These are phyloP conservation scores for Alouatta palliata DNA, from an alignment of 2,113 vertebrate species.

Conservation along the genomic window DNA sequence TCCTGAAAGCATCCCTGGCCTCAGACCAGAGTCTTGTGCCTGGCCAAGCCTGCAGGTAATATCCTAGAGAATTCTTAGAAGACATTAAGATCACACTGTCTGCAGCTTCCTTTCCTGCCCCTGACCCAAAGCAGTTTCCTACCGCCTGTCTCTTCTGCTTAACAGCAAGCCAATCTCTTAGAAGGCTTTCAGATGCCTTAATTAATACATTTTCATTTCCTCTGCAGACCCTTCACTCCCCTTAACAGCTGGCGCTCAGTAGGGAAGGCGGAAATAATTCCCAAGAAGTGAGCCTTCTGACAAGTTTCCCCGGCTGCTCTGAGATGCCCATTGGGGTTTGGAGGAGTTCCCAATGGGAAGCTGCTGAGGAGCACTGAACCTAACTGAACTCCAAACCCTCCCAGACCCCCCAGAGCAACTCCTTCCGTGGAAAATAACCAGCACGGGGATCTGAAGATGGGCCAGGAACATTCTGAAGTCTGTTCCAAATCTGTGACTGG, in stretches of 20 bases:
- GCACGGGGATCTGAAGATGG: not conserved
- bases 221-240: conserved; percentile 14
- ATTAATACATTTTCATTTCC: conserved; percentile 42
- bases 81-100: not conserved
- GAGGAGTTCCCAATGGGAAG: not conserved
- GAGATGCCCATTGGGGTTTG: not conserved
- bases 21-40: not conserved
- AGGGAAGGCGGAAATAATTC: conserved; percentile 33
- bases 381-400: not conserved
- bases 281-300: not conserved
- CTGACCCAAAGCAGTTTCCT: not conserved
- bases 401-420: not conserved
- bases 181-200: conserved; percentile 36
- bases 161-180: not conserved
- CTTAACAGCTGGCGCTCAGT: conserved; percentile 35
- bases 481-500: not conserved
- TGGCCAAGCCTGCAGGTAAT: not conserved
- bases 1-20: not conserved
- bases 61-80: not conserved
- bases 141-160: not conserved
- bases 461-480: not conserved
- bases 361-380: not conserved
- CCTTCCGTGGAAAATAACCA: not conserved
- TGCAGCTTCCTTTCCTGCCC: not conserved
- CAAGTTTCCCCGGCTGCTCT: not conserved